Evolutionary conservation across 2,888 invertebrate genomes (phyloP), one percentile per base, ranked within the genome.

Genomic region (Tachina grossa): DNA sequence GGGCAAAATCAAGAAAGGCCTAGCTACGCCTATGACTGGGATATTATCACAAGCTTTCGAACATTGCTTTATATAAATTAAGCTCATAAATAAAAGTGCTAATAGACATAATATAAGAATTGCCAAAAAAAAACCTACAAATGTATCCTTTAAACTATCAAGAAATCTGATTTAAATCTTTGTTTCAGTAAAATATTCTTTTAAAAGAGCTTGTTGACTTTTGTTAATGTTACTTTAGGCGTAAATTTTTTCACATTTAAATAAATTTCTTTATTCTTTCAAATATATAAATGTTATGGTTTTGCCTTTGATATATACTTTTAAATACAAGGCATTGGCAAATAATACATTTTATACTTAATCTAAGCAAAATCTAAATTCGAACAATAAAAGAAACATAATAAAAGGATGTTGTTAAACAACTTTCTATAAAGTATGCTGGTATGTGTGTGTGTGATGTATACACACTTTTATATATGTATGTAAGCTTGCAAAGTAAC

Each of bases 331-430:
- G 49, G 9, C 43, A 13, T 16, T 22, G 53, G 16, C n/a, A 57
- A 72, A 57, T 66, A 57, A 81, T 13, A 83, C 59, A 86, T 84
- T 85, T 84, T 82, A 83, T 72, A 71, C 31, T 31, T 87, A 86
- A 87, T 86, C 86, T 86, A 82, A 87, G 86, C 82, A 74, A 85
- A 85, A 87, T 87, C 86, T 86, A 78, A 86, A 87, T 83, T 82
- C 53, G 59, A 86, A 84, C 79, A 85, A 84, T 83, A 83, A 86
- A 87, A 71, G 53, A 71, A 81, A 53, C 74, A 16, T 51, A 69
- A 57, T 31, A 75, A 63, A 57, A 66, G 63, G 39, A 57, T 66
- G 49, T 66, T 55, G 51, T 13, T 57, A 53, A 55, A 68, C 13
- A 19, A 47, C 19, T 53, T 19, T 49, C n/a, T 57, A 51, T 65